These are phyloP conservation scores for Camarhynchus parvulus DNA, from an alignment of 2,113 vertebrate genomes.

Conservation along the genomic window DNA sequence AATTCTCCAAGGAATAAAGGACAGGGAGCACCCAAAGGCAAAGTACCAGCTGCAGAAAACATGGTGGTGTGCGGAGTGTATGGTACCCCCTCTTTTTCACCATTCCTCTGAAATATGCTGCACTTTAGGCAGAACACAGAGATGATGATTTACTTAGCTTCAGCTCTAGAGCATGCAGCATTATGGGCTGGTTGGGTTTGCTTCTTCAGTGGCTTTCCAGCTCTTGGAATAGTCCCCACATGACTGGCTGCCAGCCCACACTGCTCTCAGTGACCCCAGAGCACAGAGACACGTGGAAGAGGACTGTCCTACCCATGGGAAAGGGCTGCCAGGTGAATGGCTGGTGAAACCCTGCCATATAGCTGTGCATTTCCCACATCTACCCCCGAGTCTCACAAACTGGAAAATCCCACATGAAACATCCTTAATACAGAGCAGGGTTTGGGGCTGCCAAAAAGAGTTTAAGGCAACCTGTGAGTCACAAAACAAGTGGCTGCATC, in stretches of 20 bases:
- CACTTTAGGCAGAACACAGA: background rate
- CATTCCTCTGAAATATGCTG: background rate
- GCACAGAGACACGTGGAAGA: rapidly evolving
- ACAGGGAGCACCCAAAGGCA: background rate
- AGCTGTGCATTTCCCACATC: background rate
- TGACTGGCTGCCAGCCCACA: background rate
- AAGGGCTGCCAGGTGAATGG: background rate
- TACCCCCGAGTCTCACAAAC: background rate
- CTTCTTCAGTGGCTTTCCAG: background rate
- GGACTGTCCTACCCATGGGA: background rate
- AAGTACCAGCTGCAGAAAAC: background rate
- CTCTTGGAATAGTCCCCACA: background rate
- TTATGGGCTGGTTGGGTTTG: background rate
- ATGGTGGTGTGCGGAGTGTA: background rate
- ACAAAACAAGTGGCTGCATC: background rate
- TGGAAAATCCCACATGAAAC: background rate
- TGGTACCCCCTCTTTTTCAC: background rate
- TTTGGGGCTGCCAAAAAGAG: background rate
- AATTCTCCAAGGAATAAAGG: background rate
- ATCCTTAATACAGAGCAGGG: background rate
- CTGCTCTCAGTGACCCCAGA: background rate
- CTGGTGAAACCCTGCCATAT: background rate
- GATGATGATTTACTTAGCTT: background rate
- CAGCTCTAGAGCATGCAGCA: background rate
- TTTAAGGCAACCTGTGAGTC: background rate